A percentile compares a stretch with the other conserved stretches of the same genome.
Evolutionary conservation across 2,888 invertebrate genomes (phyloP).

Genomic region (Xanthia togata): DNA sequence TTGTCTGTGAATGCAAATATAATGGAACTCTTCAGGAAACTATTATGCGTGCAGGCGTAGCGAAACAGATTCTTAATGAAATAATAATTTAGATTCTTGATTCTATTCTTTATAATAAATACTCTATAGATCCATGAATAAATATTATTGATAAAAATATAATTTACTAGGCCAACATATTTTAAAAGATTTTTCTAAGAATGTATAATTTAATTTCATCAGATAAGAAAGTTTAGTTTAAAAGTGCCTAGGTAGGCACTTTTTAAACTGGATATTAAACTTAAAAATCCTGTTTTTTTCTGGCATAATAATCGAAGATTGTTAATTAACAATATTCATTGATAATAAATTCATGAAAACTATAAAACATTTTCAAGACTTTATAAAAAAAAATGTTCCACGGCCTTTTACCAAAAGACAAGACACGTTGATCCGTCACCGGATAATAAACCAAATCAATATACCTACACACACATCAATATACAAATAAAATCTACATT

Average conservation of each 20-base stretch:
- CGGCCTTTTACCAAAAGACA: constrained; percentile 14
- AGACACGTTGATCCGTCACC: constrained; percentile 32
- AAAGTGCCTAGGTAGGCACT: too few species aligned
- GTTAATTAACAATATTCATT: constrained; percentile 12
- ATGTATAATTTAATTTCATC: background rate
- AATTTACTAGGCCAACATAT: background rate
- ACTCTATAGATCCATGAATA: background rate
- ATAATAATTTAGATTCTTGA: too few species aligned
- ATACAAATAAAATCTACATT: constrained; percentile 54
- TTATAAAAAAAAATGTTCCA: background rate
- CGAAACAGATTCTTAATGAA: constrained; percentile 20
- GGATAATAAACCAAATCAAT: constrained; percentile 34
- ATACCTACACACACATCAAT: too few species aligned
- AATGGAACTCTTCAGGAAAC: constrained; percentile 26
- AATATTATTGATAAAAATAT: background rate
- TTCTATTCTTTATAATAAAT: too few species aligned
- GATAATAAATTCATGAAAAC: background rate
- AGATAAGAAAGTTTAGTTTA: background rate
- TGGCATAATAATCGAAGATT: too few species aligned
- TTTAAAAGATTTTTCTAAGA: background rate
- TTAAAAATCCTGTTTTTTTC: too few species aligned
- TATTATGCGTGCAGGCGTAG: constrained; percentile 11
- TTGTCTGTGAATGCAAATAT: constrained; percentile 39
- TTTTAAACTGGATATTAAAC: too few species aligned
- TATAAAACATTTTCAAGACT: background rate